Conservation (phyloP, 92 coral and sea anemone species). For the Palythoa grandis region DNA sequence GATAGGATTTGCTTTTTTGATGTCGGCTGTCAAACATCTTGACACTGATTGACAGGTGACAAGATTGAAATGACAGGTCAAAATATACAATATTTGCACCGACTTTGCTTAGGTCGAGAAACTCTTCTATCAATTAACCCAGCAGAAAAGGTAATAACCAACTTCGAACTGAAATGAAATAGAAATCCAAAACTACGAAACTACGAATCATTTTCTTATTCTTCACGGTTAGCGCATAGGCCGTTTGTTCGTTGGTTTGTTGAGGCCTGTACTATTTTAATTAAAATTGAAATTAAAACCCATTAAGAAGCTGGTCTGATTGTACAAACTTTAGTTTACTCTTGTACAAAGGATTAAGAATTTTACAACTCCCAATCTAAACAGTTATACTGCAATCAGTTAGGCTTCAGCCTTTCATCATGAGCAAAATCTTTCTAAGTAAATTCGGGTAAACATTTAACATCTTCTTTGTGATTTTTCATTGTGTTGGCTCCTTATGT, state of each 20-base stretch:
- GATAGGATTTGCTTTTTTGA: slow-evolving; percentile 48
- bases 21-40: slow-evolving; percentile 57
- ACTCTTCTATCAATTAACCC: not conserved
- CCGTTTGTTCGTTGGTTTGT: not conserved
- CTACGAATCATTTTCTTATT: not conserved
- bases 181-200: not conserved
- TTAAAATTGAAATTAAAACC: slow-evolving; percentile 45
- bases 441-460: slow-evolving; percentile 5
- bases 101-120: slow-evolving; percentile 13
- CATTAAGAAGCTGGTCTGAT: slow-evolving; percentile 28
- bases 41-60: slow-evolving; percentile 66
- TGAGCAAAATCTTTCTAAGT: not conserved
- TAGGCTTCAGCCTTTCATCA: not conserved
- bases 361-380: slow-evolving; percentile 17
- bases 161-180: not conserved
- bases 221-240: not conserved
- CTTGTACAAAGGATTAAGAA: slow-evolving; percentile 29
- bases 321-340: slow-evolving; percentile 36
- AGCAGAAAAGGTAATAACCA: not conserved
- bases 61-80: slow-evolving; percentile 27
- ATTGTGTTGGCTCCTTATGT: slow-evolving; percentile 15
- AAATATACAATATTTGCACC: slow-evolving; percentile 29
- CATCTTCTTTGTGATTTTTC: not conserved
- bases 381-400: not conserved
- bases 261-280: slow-evolving; percentile 26